Evolutionary conservation across 1,140 invertebrate species (phyloP).

Genomic region (Paraescarpia echinospica): DNA sequence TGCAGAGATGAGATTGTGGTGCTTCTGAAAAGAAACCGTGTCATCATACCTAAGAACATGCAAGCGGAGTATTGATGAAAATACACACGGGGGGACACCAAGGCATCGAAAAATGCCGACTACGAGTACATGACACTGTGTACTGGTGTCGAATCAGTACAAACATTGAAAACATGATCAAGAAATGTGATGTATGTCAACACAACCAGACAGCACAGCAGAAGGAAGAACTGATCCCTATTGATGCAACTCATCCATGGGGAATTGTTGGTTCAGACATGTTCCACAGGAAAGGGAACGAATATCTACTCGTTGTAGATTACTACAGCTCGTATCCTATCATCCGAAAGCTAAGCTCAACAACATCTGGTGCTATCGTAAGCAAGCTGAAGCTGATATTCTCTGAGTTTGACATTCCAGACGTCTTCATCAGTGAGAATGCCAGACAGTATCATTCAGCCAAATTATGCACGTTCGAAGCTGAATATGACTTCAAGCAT

Average conservation of each 20-base stretch:
- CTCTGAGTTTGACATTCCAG: constrained; percentile 8
- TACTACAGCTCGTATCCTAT: constrained; percentile 11
- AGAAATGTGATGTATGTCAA: constrained; percentile 11
- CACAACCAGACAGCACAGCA: constrained; percentile 13
- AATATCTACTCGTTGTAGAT: constrained; percentile 8
- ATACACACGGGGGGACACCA: neutral
- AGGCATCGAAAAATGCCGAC: constrained; percentile 12
- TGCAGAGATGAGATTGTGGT: neutral
- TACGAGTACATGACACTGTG: neutral
- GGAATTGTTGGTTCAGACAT: constrained; percentile 14
- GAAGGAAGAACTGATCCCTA: constrained; percentile 17
- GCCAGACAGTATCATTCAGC: constrained; percentile 8
- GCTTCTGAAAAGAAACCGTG: neutral
- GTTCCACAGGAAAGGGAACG: constrained; percentile 12
- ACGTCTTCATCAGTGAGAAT: constrained; percentile 1
- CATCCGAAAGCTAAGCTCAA: constrained; percentile 13
- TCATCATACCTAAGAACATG: constrained; percentile 9
- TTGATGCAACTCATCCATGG: constrained; percentile 9
- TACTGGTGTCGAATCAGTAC: constrained; percentile 11
- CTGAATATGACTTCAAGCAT: no score
- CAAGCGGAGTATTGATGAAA: neutral
- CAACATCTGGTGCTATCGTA: neutral
- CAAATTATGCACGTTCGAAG: no score
- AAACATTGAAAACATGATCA: constrained; percentile 5
- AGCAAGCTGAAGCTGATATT: constrained; percentile 15